phyloP scores from a whole-genome alignment of 2,888 invertebrate species.

The Plutella xylostella region DNA sequence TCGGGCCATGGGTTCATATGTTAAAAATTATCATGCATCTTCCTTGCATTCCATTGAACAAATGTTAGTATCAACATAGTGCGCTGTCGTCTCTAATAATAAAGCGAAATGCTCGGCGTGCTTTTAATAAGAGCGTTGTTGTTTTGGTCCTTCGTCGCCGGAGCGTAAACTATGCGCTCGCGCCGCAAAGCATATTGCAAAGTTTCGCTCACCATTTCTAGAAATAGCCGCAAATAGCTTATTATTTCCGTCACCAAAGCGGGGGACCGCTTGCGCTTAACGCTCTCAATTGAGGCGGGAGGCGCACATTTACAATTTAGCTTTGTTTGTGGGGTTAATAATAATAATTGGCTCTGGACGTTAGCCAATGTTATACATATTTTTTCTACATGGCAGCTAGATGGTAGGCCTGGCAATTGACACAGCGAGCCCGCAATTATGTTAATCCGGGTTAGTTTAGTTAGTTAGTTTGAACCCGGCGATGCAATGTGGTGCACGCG shows the following conservation, averaged over 20 bases:
- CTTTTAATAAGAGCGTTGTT: conserved; percentile 15
- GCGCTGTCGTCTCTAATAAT: too few relatives aligned
- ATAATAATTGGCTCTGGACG: conserved; percentile 43
- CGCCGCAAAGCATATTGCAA: conserved; percentile 11
- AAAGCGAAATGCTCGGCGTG: too few relatives aligned
- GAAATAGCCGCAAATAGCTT: conserved; percentile 49
- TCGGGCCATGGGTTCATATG: too few relatives aligned
- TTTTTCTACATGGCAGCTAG: conserved; percentile 43
- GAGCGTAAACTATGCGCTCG: background rate
- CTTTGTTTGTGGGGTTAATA: conserved; percentile 50
- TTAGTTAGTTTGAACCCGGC: conserved; percentile 54
- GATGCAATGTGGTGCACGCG: conserved; percentile 48
- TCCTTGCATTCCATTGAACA: too few relatives aligned
- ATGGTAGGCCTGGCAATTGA: conserved; percentile 45
- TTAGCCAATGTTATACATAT: conserved; percentile 46
- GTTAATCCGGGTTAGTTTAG: conserved; percentile 52
- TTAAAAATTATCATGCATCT: too few relatives aligned
- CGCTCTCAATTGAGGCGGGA: conserved; percentile 63
- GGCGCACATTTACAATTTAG: conserved; percentile 59
- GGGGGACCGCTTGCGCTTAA: conserved; percentile 53
- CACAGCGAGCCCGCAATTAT: conserved; percentile 46
- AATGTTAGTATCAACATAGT: too few relatives aligned
- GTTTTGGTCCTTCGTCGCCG: background rate
- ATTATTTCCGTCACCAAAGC: conserved; percentile 58
- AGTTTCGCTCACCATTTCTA: conserved; percentile 36